Percentiles rank a stretch among this genome's conserved stretches.
Evolutionary conservation across 92 coral and sea anemone genomes (phyloP).

Genomic region (Meandrina meandrites): DNA sequence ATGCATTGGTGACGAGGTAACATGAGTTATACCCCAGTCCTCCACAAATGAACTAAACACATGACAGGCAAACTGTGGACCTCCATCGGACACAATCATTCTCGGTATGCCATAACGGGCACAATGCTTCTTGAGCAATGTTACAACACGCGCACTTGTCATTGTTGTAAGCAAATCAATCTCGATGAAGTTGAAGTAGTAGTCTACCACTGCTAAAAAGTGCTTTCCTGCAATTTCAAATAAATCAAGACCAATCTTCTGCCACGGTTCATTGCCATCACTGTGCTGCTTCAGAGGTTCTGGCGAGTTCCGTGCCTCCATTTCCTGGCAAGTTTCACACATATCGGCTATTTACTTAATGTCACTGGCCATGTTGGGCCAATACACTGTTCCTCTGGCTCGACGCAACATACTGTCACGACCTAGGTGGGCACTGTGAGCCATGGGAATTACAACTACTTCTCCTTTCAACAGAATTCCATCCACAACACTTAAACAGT

Average conservation of each 20-base stretch:
- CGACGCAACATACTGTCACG: slow-evolving; percentile 30
- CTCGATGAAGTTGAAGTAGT: slow-evolving; percentile 34
- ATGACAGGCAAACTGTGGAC: slow-evolving; percentile 35
- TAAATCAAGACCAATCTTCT: slow-evolving; percentile 47
- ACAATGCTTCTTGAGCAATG: neutral
- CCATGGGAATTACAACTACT: slow-evolving; percentile 38
- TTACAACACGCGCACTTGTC: neutral
- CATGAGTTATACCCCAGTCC: slow-evolving; percentile 49
- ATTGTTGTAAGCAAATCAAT: slow-evolving; percentile 18
- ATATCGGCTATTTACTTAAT: slow-evolving; percentile 36
- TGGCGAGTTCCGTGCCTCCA: slow-evolving; percentile 29
- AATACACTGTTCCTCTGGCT: slow-evolving; percentile 45
- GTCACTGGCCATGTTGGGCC: slow-evolving; percentile 55
- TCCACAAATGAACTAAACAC: slow-evolving; percentile 44
- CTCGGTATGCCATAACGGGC: slow-evolving; percentile 52
- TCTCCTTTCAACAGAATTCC: slow-evolving; percentile 47
- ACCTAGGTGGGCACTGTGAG: slow-evolving; percentile 28
- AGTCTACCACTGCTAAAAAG: slow-evolving; percentile 32
- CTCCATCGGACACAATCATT: slow-evolving; percentile 36
- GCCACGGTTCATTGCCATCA: slow-evolving; percentile 47
- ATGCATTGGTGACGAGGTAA: slow-evolving; percentile 60
- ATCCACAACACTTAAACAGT: slow-evolving; percentile 39
- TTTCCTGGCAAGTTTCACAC: slow-evolving; percentile 41
- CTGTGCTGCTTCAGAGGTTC: slow-evolving; percentile 52
- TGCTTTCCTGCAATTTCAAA: slow-evolving; percentile 43